Percentiles rank a stretch among this genome's conserved stretches.
phyloP scores from a whole-genome alignment of 30 jellyfish, hydroid and myxozoan genomes.

The Aurelia sp. region DNA sequence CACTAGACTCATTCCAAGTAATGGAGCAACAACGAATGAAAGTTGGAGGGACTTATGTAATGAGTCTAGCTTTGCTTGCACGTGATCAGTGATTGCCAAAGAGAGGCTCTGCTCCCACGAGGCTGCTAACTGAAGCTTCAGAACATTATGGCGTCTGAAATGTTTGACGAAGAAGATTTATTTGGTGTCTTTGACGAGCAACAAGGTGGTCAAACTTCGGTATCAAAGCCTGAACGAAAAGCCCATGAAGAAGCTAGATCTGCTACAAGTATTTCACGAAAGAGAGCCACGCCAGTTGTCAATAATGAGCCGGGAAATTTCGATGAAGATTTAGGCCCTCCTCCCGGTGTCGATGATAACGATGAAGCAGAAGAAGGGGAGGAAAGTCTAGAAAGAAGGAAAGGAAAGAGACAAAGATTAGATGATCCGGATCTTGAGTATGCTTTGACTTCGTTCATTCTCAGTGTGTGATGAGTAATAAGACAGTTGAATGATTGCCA shows the following conservation, averaged over 20 bases:
- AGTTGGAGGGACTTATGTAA: too few relatives aligned
- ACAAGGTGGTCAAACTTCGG: background rate
- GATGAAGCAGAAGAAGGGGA: background rate
- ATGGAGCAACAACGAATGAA: too few relatives aligned
- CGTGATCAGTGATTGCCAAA: too few relatives aligned
- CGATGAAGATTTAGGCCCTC: background rate
- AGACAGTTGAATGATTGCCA: too few relatives aligned
- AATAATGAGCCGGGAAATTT: background rate
- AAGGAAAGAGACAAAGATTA: constrained; percentile 8
- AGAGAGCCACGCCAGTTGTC: too few relatives aligned
- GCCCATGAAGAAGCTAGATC: background rate
- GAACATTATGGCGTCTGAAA: constrained; percentile 29
- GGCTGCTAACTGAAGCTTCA: background rate
- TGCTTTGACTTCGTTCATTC: background rate
- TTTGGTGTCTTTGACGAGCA: constrained; percentile 31
- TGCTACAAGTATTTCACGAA: too few relatives aligned
- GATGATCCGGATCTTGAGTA: constrained; percentile 48
- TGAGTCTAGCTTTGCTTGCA: too few relatives aligned
- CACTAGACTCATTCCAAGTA: too few relatives aligned
- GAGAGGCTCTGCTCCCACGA: background rate
- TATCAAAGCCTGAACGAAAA: background rate
- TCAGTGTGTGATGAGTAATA: too few relatives aligned
- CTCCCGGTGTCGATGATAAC: too few relatives aligned
- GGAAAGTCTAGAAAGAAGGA: background rate
- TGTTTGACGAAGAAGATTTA: constrained; percentile 34